Evolutionary conservation across 2,797 vertebrate species (phyloP).

Genomic region (Ptychobarbus kaznakovi): DNA sequence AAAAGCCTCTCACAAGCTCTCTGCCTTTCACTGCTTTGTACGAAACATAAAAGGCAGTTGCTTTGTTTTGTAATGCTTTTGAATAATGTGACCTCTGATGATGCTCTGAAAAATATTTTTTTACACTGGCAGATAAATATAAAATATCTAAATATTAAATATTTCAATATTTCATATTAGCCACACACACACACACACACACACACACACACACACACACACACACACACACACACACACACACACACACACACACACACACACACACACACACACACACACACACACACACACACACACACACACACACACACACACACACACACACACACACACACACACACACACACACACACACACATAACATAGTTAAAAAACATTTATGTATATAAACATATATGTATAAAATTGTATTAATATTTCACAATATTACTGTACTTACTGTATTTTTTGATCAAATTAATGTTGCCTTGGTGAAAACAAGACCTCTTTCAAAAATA

Average conservation of each 20-base stretch:
- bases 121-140: background rate
- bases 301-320: too few species aligned
- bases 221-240: too few species aligned
- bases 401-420: background rate
- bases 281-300: too few species aligned
- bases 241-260: too few species aligned
- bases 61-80: conserved; percentile 65
- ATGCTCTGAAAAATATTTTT: background rate
- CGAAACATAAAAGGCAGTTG: conserved; percentile 66
- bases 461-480: background rate
- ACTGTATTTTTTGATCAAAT: background rate
- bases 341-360: too few species aligned
- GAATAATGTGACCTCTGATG: conserved; percentile 9
- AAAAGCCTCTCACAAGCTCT: conserved; percentile 49
- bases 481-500: background rate
- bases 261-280: too few species aligned
- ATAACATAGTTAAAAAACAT: too few species aligned
- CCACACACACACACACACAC: too few species aligned
- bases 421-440: background rate
- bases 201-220: too few species aligned
- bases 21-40: conserved; percentile 63
- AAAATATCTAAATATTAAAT: background rate
- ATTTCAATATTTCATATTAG: background rate
- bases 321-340: too few species aligned
- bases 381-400: too few species aligned